A percentile compares a stretch with the other conserved stretches of the same genome.
phyloP scores from a whole-genome alignment of 2,888 invertebrate genomes.

The Hirtodrosophila confusa region DNA sequence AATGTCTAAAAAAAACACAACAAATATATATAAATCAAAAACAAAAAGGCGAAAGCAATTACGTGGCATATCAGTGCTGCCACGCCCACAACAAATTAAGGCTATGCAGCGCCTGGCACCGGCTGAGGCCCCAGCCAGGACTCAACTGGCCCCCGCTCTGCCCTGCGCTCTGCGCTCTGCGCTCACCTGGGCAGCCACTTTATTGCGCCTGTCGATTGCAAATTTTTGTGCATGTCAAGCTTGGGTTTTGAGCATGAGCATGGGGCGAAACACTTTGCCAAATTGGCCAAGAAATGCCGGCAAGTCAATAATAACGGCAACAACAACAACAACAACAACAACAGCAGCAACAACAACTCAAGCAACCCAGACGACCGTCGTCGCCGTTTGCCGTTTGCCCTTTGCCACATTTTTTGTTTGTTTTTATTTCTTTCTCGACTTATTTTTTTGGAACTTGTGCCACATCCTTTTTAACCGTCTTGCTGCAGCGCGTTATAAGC shows the following conservation, averaged over 20 bases:
- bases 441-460: background rate
- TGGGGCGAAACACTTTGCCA: constrained; percentile 72
- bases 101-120: constrained; percentile 69
- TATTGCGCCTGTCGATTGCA: constrained; percentile 75
- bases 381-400: constrained; percentile 37
- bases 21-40: constrained; percentile 16
- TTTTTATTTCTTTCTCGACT: constrained; percentile 6
- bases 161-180: background rate
- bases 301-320: constrained; percentile 58
- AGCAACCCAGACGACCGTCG: constrained; percentile 43
- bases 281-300: constrained; percentile 74
- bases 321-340: constrained; percentile 4
- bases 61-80: constrained; percentile 64
- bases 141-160: background rate
- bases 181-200: constrained; percentile 32
- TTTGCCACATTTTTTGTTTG: constrained; percentile 7
- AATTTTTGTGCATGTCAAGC: constrained; percentile 49
- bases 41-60: constrained; percentile 75
- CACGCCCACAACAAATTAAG: constrained; percentile 75
- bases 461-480: background rate
- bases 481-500: constrained; percentile 3
- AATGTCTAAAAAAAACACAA: constrained; percentile 5
- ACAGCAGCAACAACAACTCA: background rate
- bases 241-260: constrained; percentile 23
- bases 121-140: background rate